Percentiles rank a stretch among this genome's conserved stretches.
Evolutionary conservation across 35 echinoderm and acorn worm genomes (phyloP).

Genomic region (Anneissia japonica): DNA sequence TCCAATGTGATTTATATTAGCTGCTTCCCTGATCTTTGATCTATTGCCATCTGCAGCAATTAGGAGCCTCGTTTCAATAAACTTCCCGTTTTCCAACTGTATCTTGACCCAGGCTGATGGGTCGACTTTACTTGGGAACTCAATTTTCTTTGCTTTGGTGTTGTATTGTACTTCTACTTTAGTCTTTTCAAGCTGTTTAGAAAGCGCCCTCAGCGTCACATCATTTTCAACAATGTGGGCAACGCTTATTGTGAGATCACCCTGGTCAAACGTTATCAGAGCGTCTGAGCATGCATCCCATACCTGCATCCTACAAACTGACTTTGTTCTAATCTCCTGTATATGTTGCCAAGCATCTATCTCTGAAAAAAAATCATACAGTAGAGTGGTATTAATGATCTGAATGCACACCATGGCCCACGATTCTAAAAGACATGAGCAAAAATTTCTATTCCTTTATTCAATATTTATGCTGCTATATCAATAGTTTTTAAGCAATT

Average conservation of each 20-base stretch:
- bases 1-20: slow-evolving; percentile 39
- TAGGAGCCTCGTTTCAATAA: slow-evolving; percentile 59
- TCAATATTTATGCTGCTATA: not conserved
- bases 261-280: slow-evolving; percentile 74
- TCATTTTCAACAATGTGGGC: slow-evolving; percentile 94
- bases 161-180: slow-evolving; percentile 71
- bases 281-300: slow-evolving; percentile 98
- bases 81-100: slow-evolving; percentile 47
- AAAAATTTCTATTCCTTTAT: not conserved
- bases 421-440: not conserved
- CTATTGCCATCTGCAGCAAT: slow-evolving; percentile 87
- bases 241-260: slow-evolving; percentile 56
- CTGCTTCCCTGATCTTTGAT: slow-evolving; percentile 52
- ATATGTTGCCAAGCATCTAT: slow-evolving; percentile 84
- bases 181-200: slow-evolving; percentile 35
- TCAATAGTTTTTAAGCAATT: too few relatives aligned
- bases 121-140: not conserved
- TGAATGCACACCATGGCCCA: not conserved
- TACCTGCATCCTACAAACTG: slow-evolving; percentile 79
- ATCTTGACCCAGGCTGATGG: slow-evolving; percentile 48
- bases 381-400: not conserved
- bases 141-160: not conserved
- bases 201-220: slow-evolving; percentile 60
- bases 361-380: slow-evolving; percentile 28
- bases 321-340: slow-evolving; percentile 53